phyloP scores from a whole-genome alignment of 2,888 invertebrate genomes.

The Caenorhabditis angaria region DNA sequence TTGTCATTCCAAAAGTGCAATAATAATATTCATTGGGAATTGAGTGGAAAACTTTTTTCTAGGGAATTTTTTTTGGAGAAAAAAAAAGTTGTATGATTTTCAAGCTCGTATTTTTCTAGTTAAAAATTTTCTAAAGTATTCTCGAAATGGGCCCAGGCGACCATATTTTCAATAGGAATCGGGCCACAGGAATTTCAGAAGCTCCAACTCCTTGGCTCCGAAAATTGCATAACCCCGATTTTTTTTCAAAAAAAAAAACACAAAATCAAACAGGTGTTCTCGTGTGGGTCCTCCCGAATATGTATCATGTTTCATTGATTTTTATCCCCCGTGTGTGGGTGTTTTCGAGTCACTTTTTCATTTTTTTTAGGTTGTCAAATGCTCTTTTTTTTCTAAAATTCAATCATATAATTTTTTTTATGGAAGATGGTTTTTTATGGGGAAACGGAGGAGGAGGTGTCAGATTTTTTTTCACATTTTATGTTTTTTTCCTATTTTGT shows the following conservation, averaged over 20 bases:
- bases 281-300: neutral
- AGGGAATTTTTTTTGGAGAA: too few species aligned
- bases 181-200: too few species aligned
- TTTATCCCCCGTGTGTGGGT: neutral
- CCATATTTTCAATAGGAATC: too few species aligned
- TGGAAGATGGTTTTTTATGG: neutral
- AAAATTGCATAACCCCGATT: neutral
- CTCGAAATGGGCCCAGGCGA: too few species aligned
- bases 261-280: neutral
- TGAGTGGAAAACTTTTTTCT: too few species aligned
- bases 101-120: too few species aligned
- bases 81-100: neutral
- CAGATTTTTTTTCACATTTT: neutral
- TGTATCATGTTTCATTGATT: slow-evolving; percentile 2
- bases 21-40: too few species aligned
- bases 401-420: too few species aligned
- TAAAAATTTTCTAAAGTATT: too few species aligned
- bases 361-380: neutral
- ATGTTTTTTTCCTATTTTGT: too few species aligned
- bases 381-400: too few species aligned
- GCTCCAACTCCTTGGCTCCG: too few species aligned
- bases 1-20: neutral
- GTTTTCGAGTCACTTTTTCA: neutral
- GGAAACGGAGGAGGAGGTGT: neutral
- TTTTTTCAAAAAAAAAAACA: neutral